These are phyloP conservation scores for Porites lutea DNA, from an alignment of 64 coral and sea anemone genomes.

Conservation along the genomic window DNA sequence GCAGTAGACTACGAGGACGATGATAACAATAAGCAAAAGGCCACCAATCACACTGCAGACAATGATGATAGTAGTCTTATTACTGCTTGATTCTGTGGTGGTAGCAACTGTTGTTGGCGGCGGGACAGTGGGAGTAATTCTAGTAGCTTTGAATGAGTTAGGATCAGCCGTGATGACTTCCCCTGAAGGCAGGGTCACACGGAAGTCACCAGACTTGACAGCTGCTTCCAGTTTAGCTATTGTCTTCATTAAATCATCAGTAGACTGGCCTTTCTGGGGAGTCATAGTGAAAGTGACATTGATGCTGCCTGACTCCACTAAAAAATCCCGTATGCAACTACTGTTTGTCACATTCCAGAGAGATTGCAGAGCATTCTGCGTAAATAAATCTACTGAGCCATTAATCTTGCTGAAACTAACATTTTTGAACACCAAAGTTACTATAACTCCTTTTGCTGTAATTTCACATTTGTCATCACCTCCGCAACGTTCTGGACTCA, in stretches of 20 bases:
- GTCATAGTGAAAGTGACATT: constrained; percentile 61
- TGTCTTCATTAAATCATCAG: not conserved
- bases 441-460: not conserved
- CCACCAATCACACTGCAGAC: constrained; percentile 61
- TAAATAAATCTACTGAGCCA: not conserved
- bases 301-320: constrained; percentile 61
- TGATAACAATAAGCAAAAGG: constrained; percentile 37
- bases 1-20: constrained; percentile 57
- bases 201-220: constrained; percentile 59
- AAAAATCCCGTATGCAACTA: constrained; percentile 38
- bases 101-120: not conserved
- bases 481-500: not conserved
- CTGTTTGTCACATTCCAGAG: not conserved
- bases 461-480: not conserved
- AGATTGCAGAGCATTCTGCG: not conserved
- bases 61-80: constrained; percentile 74
- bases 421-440: not conserved
- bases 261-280: not conserved
- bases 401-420: not conserved
- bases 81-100: constrained; percentile 24
- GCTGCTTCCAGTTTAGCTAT: constrained; percentile 1
- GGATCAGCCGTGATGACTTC: constrained; percentile 37
- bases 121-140: not conserved
- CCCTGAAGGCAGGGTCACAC: constrained; percentile 53
- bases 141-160: constrained; percentile 31